phyloP scores from a whole-genome alignment of 2,797 vertebrate genomes.

The Lepilemur septentrionalis region DNA sequence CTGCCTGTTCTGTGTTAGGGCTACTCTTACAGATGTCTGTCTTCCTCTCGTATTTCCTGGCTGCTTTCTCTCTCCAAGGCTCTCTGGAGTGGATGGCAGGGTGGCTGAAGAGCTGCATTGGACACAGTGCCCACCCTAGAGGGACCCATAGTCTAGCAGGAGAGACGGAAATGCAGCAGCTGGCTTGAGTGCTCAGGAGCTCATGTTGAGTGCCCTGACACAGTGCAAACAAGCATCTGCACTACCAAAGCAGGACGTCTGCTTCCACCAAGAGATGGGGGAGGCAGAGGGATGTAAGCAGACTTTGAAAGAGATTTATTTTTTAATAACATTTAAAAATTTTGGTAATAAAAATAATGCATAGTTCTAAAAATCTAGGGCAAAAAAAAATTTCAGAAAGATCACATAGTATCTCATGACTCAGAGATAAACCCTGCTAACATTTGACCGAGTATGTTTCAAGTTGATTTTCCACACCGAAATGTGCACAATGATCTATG shows the following conservation, averaged over 20 bases:
- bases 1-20: neutral
- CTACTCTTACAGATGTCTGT: neutral
- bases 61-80: neutral
- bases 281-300: neutral
- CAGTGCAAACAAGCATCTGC: neutral
- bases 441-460: neutral
- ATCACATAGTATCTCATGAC: neutral
- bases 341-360: neutral
- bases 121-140: neutral
- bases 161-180: neutral
- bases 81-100: neutral
- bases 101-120: neutral
- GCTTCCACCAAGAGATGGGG: neutral
- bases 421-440: neutral
- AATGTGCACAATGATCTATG: neutral
- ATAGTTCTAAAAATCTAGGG: neutral
- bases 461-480: neutral
- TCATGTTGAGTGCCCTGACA: neutral
- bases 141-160: neutral
- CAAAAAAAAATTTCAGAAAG: neutral
- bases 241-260: neutral
- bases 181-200: neutral
- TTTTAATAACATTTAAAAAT: neutral
- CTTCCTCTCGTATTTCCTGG: neutral
- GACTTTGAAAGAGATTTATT: neutral